Base-by-base conservation (phyloP, 2,113 vertebrate genomes). In the Raja brachyura region DNA sequence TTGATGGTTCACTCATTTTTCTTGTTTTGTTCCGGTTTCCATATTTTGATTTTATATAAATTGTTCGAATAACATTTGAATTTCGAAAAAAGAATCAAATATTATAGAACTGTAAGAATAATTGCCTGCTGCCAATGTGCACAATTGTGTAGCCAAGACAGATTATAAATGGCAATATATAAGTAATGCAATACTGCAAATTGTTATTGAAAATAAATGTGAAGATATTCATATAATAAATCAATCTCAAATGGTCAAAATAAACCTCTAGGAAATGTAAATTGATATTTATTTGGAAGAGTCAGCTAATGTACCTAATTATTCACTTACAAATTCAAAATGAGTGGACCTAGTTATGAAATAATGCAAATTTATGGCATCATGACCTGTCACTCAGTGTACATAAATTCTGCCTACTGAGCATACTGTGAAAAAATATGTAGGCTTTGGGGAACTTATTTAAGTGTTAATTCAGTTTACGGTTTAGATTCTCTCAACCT, bases 181-280 rank as follows among this genome's bases (percentile, higher is more conserved):
- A 83, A 83, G 79, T 54, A 83, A 83, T 39, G 79, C 25, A 83
- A 83, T 83, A 56, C 56, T 54, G 22, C 79, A 83, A 83, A 83
- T 83, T 83, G 79, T 48, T 83, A 48, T 83, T 39, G 79, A 56
- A 83, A 83, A 48, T 48, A 83, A 54, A 83, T 83, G 79, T 83
- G 48, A 83, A 83, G 48, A 83, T 83, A 54, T 20, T 56, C 48
- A 56, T 54, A 83, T 83, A 83, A 83, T 83, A 48, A 83, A 83
- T 83, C 20, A 83, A 54, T 83, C 22, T 18, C 48, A 83, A 83
- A 83, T 83, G 79, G 18, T 48, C 39, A 81, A 81, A 48, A 81
- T 81, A 22, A 81, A 81, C 79, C 79, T 83, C 79, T 83, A 48
- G 48, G 48, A 56, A 83, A 83, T 25, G 56, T 83, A 83, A 83